A percentile compares a stretch with the other conserved stretches of the same genome.
phyloP scores from a whole-genome alignment of 2,797 vertebrate genomes.

The Ispidina lecontei region DNA sequence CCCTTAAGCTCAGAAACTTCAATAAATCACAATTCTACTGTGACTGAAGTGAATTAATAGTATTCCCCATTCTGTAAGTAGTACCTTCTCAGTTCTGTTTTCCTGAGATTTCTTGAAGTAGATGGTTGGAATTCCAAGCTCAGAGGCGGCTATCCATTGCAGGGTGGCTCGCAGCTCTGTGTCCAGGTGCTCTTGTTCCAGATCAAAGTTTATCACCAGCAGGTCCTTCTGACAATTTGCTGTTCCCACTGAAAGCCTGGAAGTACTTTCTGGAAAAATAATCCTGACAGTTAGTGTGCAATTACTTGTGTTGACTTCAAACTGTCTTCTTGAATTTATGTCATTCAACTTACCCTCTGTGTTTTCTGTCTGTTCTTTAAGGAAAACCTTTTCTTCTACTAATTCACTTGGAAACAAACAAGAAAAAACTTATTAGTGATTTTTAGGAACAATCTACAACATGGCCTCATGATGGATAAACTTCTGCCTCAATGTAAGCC shows the following conservation, averaged over 20 bases:
- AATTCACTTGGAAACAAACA: slow-evolving; percentile 84
- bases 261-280: slow-evolving; percentile 79
- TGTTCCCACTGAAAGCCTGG: slow-evolving; percentile 74
- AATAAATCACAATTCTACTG: background rate
- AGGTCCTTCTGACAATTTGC: slow-evolving; percentile 82
- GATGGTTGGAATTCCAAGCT: slow-evolving; percentile 90
- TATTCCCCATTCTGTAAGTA: background rate
- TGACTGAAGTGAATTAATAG: background rate
- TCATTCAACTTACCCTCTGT: slow-evolving; percentile 84
- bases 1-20: background rate
- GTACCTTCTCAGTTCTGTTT: slow-evolving; percentile 88
- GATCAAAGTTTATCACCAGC: slow-evolving; percentile 92
- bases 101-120: slow-evolving; percentile 93
- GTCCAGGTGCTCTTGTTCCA: slow-evolving; percentile 87
- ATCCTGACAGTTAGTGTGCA: slow-evolving; percentile 19
- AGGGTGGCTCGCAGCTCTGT: slow-evolving; percentile 88
- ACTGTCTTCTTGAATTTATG: background rate
- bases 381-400: slow-evolving; percentile 81
- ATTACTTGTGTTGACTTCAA: background rate
- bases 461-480: slow-evolving; percentile 46
- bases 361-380: slow-evolving; percentile 82
- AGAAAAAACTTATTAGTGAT: slow-evolving; percentile 73
- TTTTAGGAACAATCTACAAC: slow-evolving; percentile 54
- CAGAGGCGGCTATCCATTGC: slow-evolving; percentile 97
- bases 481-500: slow-evolving; percentile 30